Percentiles rank a stretch among this genome's conserved stretches.
Conservation (phyloP, 2,888 invertebrate species). For the Acanthosoma haemorrhoidale region DNA sequence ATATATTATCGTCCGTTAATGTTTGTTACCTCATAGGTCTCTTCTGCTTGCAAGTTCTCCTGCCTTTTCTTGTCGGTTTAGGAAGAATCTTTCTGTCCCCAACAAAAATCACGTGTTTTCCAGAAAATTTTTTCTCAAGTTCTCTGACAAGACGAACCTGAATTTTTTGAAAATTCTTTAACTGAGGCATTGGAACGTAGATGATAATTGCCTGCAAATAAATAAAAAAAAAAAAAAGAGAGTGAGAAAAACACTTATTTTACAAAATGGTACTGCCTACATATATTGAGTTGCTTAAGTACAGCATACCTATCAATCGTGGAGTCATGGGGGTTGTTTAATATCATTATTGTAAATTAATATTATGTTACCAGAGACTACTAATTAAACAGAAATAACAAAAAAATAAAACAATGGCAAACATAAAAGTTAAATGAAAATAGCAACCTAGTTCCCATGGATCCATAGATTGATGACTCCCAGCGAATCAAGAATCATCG, state of each 20-base stretch:
- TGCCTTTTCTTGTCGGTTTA: constrained; percentile 94
- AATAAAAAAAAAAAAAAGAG: constrained; percentile 25
- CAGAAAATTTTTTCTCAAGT: constrained; percentile 98
- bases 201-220: constrained; percentile 85
- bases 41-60: constrained; percentile 66
- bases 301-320: constrained; percentile 23
- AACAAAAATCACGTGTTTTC: constrained; percentile 96
- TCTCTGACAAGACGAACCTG: constrained; percentile 94
- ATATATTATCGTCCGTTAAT: no score
- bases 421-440: no score
- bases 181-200: constrained; percentile 97
- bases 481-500: no score
- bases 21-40: constrained; percentile 61
- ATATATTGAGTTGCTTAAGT: no score
- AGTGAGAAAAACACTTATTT: constrained; percentile 17
- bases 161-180: constrained; percentile 96
- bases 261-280: no score
- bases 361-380: neutral
- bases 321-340: neutral
- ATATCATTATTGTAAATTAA: no score
- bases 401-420: no score
- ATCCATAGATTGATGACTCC: no score
- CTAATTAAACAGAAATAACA: neutral
- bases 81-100: constrained; percentile 96
- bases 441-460: no score